phyloP scores from a whole-genome alignment of 2,888 invertebrate genomes.

The Labia minor region DNA sequence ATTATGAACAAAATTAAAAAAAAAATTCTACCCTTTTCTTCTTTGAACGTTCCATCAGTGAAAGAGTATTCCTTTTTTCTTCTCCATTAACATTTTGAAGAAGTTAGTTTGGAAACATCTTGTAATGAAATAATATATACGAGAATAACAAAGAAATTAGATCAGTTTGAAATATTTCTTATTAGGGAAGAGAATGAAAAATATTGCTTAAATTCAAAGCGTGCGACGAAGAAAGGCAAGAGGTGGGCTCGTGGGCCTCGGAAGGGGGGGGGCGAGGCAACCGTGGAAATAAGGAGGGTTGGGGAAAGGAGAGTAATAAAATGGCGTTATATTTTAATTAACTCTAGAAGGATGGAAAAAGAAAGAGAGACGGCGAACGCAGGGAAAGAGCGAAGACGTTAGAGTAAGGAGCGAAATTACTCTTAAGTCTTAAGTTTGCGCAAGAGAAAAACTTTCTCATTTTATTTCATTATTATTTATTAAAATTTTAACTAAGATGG shows the following conservation, averaged over 20 bases:
- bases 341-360: constrained; percentile 13
- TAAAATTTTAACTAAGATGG: constrained; percentile 13
- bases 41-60: no score
- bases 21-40: no score
- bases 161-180: constrained; percentile 13
- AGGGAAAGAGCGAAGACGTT: constrained; percentile 13
- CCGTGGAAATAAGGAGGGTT: background rate
- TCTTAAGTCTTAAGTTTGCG: constrained; percentile 13
- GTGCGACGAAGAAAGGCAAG: constrained; percentile 3
- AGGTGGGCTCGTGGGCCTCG: background rate
- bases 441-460: constrained; percentile 13
- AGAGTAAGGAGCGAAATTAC: constrained; percentile 13
- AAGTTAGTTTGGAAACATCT: constrained; percentile 13
- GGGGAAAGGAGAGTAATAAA: constrained; percentile 4
- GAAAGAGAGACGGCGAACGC: background rate
- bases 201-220: constrained; percentile 13
- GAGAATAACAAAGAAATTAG: constrained; percentile 13
- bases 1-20: no score
- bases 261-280: background rate
- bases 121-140: constrained; percentile 13
- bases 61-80: background rate
- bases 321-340: constrained; percentile 13
- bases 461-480: constrained; percentile 13
- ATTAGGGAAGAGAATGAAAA: constrained; percentile 13
- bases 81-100: background rate